A percentile compares a stretch with the other conserved stretches of the same genome.
These are phyloP conservation scores for Polymixis flavicincta DNA, from an alignment of 2,888 invertebrate genomes.

Conservation along the genomic window DNA sequence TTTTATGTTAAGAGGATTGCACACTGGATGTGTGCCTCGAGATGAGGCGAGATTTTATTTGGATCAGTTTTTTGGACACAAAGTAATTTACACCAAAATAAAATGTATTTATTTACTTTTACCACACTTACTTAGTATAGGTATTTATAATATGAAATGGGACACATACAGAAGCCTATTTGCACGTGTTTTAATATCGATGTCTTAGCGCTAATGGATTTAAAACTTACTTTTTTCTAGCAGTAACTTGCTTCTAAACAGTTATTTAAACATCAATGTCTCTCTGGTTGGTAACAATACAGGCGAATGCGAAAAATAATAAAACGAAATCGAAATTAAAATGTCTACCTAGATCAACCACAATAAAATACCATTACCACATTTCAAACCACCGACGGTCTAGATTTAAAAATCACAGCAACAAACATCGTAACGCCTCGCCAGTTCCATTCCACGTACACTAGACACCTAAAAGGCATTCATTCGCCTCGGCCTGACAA, in stretches of 20 bases:
- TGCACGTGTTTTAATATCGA: too few relatives aligned
- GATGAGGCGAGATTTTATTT: neutral
- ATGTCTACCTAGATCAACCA: neutral
- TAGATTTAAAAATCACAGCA: slow-evolving; percentile 30
- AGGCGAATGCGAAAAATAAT: neutral
- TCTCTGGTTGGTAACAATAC: neutral
- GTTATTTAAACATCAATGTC: neutral
- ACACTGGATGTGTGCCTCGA: slow-evolving; percentile 38
- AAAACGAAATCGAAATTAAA: neutral
- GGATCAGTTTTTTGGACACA: neutral
- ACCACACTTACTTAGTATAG: neutral
- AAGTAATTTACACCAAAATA: neutral
- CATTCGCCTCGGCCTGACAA: slow-evolving; percentile 58
- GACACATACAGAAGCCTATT: neutral
- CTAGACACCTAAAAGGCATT: slow-evolving; percentile 58
- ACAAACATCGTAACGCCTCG: slow-evolving; percentile 27
- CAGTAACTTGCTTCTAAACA: neutral
- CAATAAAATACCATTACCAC: neutral
- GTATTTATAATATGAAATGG: neutral
- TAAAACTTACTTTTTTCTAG: neutral
- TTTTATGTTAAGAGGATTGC: slow-evolving; percentile 61
- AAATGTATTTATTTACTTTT: neutral
- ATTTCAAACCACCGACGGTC: slow-evolving; percentile 5
- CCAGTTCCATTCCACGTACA: slow-evolving; percentile 26
- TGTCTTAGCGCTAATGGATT: neutral